Percentiles rank a stretch among this genome's conserved stretches.
Conservation (phyloP, 2,797 vertebrate genomes). For the Lutjanus argentimaculatus region DNA sequence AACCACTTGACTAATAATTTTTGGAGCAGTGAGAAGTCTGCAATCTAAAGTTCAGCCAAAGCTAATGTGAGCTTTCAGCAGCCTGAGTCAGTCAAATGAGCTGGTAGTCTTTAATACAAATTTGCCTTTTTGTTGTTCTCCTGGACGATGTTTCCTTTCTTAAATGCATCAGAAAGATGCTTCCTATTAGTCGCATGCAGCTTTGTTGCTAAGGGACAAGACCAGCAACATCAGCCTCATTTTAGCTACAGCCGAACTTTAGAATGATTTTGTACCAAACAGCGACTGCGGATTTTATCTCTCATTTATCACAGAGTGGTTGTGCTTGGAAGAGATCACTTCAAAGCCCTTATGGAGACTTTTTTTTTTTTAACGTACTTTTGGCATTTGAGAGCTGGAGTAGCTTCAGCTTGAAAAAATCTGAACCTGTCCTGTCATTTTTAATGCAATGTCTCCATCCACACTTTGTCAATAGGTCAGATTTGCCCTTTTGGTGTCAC, state of each 20-base stretch:
- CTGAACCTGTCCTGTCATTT: not conserved
- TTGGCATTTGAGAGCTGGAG: not conserved
- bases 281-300: not conserved
- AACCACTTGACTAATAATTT: slow-evolving; percentile 5
- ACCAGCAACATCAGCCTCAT: not conserved
- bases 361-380: not conserved
- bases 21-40: slow-evolving; percentile 3
- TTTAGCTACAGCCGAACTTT: not conserved
- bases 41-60: slow-evolving; percentile 23
- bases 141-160: not conserved
- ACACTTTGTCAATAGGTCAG: not conserved
- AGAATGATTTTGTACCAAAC: not conserved
- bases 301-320: not conserved
- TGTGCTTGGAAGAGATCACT: not conserved
- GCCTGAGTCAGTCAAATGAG: slow-evolving; percentile 12
- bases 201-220: slow-evolving; percentile 1
- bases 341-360: not conserved
- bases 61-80: slow-evolving; percentile 11
- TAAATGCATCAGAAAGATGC: not conserved
- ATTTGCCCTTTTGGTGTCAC: not conserved
- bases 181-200: slow-evolving; percentile 4
- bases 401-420: not conserved
- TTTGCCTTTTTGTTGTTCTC: not conserved
- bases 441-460: not conserved
- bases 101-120: not conserved